Conservation (phyloP, 2,113 vertebrate genomes). For the Lagopus leucura region DNA sequence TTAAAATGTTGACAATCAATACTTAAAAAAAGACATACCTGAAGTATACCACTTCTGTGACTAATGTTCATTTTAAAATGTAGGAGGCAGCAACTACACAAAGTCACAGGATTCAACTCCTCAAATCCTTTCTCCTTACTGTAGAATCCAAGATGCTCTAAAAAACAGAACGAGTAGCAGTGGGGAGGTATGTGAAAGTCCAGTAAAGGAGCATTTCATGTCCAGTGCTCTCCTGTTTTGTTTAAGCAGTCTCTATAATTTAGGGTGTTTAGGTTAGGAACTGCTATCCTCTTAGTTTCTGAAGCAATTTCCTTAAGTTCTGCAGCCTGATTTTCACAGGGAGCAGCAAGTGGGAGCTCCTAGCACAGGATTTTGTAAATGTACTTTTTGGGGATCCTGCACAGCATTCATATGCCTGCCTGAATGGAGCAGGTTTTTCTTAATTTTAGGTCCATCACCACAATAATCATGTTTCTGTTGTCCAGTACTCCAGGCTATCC, state of each 20-base stretch:
- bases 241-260: not conserved
- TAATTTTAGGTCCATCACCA: not conserved
- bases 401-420: not conserved
- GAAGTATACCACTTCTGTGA: not conserved
- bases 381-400: not conserved
- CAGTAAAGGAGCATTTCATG: not conserved
- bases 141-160: not conserved
- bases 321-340: not conserved
- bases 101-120: not conserved
- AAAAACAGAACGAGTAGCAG: not conserved
- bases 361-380: not conserved
- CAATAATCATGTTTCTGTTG: not conserved
- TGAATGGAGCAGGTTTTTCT: not conserved
- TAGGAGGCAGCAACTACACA: not conserved
- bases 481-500: conserved; percentile 90
- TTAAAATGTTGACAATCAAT: not conserved
- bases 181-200: not conserved
- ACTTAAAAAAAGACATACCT: not conserved
- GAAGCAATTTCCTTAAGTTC: conserved; percentile 19
- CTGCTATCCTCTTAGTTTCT: not conserved
- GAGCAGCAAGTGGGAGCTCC: not conserved
- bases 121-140: not conserved
- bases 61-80: not conserved
- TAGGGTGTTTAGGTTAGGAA: not conserved
- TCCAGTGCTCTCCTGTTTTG: not conserved